phyloP scores from a whole-genome alignment of 2,797 vertebrate genomes.

The Alauda arvensis region DNA sequence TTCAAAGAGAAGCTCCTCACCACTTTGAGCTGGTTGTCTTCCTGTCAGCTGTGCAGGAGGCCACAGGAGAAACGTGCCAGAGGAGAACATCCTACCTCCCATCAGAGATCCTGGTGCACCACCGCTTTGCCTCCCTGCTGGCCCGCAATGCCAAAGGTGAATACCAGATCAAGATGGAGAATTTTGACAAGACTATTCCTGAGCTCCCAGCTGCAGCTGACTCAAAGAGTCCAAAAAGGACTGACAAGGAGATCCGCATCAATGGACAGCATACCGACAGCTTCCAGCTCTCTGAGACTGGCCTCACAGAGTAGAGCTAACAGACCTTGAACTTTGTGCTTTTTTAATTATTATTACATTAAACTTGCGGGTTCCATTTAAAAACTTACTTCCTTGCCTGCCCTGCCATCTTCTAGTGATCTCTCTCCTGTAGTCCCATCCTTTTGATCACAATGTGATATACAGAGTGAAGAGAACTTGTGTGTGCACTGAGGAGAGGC shows the following conservation, averaged over 20 bases:
- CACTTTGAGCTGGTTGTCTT: slow-evolving; percentile 93
- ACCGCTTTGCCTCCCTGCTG: slow-evolving; percentile 80
- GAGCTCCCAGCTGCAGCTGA: slow-evolving; percentile 67
- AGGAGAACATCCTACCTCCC: slow-evolving; percentile 93
- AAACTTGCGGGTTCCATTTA: slow-evolving; percentile 46
- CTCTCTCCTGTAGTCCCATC: slow-evolving; percentile 11
- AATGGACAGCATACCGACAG: slow-evolving; percentile 82
- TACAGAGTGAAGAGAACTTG: slow-evolving; percentile 3
- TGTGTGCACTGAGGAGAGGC: not conserved
- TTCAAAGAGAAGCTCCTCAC: slow-evolving; percentile 75
- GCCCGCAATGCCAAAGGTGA: slow-evolving; percentile 79
- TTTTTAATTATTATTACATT: slow-evolving; percentile 56
- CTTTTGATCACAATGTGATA: slow-evolving; percentile 22
- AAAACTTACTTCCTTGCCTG: slow-evolving; percentile 32
- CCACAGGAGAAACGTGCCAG: slow-evolving; percentile 90
- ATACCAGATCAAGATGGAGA: slow-evolving; percentile 85
- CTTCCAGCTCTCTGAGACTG: slow-evolving; percentile 77
- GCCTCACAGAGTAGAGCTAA: slow-evolving; percentile 68
- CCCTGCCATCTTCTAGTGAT: slow-evolving; percentile 23
- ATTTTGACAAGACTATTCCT: slow-evolving; percentile 84
- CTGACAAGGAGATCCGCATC: slow-evolving; percentile 86
- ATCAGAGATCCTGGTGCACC: slow-evolving; percentile 88
- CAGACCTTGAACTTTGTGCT: slow-evolving; percentile 21
- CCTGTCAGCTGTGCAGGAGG: slow-evolving; percentile 90
- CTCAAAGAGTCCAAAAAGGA: slow-evolving; percentile 77